Evolutionary conservation across 2,797 vertebrate genomes (phyloP), one percentile per base, ranked within the genome.

Genomic region (Emydoidea blandingii): DNA sequence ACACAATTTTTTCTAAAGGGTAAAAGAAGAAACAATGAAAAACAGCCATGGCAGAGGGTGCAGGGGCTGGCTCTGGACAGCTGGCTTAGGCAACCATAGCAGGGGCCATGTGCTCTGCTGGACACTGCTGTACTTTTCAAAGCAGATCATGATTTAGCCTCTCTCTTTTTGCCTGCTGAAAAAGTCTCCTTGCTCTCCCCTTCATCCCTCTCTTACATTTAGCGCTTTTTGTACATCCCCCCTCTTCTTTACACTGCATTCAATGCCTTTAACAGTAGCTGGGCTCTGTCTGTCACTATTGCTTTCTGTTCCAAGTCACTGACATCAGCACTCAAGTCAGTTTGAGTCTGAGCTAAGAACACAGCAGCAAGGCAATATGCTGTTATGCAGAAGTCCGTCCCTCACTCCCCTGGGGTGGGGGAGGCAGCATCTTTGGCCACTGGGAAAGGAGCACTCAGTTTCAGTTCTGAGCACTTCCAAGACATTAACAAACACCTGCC

Each of bases 1-100:
- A 99, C 99, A 95, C 99, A 99, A 97, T 99, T 99, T 91, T 99
- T 99, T 96, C 99, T 99, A 97, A 47, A 97, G 95, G 89, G 68
- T 89, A 90, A 50, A 95, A 88, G 93, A 16, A 97, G 56, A 83
- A 10, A 94, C 91, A 7, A 25, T 85, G 65, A 84, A 52, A 31
- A 87, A 49, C 14, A 44, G 47, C 62, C 6, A 3, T 1, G 31
- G 79, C 53, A 54, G 85, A n/a, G 0, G 6, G 78, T 34, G 21
- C 81, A 2, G 1, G 89, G 47, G 12, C 68, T 34, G 79, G 16
- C 62, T 47, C 87, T 1, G 2, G 47, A 59, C 68, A 94, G 53
- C 21, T 37, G 47, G 41, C 88, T 15, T 8, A 90, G 87, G 89
- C 93, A 49, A 76, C 62, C 72, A 14, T 16, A 27, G 41, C 14